Percentiles rank a stretch among this genome's conserved stretches.
Conservation (phyloP, 2,888 invertebrate species). For the Meteorus cinctellus region DNA sequence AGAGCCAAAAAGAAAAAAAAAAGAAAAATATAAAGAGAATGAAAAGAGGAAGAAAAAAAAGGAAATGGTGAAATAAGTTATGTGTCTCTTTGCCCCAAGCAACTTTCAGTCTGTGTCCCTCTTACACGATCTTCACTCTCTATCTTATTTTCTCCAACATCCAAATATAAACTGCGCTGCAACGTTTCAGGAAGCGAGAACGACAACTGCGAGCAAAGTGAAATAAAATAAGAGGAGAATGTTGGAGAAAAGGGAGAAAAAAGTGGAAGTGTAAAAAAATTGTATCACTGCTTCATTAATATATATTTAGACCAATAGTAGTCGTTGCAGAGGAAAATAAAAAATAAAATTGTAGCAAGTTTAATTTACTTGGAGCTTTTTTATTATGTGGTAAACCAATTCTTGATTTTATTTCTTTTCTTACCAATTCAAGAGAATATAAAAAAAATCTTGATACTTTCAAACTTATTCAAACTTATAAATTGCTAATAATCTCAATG, state of each 20-base stretch:
- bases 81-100: slow-evolving; percentile 11
- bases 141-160: slow-evolving; percentile 45
- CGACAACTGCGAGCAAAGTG: neutral
- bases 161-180: slow-evolving; percentile 53
- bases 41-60: neutral
- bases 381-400: too few relatives aligned
- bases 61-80: slow-evolving; percentile 35
- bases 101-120: neutral
- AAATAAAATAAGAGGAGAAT: slow-evolving; percentile 10
- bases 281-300: neutral
- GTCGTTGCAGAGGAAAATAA: neutral
- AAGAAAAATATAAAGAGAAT: slow-evolving; percentile 2
- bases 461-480: too few relatives aligned
- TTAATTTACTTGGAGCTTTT: neutral
- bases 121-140: slow-evolving; percentile 22
- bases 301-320: slow-evolving; percentile 10
- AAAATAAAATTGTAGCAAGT: neutral
- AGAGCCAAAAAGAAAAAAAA: slow-evolving; percentile 4
- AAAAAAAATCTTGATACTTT: too few relatives aligned
- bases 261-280: slow-evolving; percentile 17
- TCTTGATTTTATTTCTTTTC: too few relatives aligned
- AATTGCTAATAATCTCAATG: too few relatives aligned
- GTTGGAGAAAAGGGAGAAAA: neutral
- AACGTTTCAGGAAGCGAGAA: slow-evolving; percentile 51
- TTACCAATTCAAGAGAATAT: neutral